These are phyloP conservation scores for Sebastes vulpes DNA, from an alignment of 2,797 vertebrate species.

Conservation along the genomic window DNA sequence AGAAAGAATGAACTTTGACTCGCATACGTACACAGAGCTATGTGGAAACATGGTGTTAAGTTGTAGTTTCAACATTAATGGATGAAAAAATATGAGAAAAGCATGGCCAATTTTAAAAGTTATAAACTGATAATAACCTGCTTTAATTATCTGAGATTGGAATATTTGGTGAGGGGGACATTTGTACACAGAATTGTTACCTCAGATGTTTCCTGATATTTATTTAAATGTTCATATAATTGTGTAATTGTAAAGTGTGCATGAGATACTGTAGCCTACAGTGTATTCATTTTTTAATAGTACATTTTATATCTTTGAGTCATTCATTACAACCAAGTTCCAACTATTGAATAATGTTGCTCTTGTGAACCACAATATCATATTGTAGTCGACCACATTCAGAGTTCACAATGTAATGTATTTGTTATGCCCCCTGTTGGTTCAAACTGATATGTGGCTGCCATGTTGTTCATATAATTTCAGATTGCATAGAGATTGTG, in stretches of 20 bases:
- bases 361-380: background rate
- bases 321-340: constrained; percentile 20
- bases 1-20: too few species aligned
- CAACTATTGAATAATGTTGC: background rate
- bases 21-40: too few species aligned
- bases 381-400: background rate
- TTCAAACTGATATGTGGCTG: background rate
- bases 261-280: background rate
- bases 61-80: background rate
- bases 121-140: background rate
- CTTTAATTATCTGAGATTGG: background rate
- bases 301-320: constrained; percentile 8
- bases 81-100: background rate
- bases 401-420: constrained; percentile 8
- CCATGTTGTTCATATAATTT: constrained; percentile 1
- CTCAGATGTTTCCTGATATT: background rate
- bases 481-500: background rate
- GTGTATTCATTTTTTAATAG: background rate
- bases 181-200: background rate
- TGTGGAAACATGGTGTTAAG: too few species aligned
- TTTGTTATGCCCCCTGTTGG: constrained; percentile 40
- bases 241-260: background rate
- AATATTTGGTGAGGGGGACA: background rate
- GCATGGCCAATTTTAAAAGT: too few species aligned
- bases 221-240: constrained; percentile 8